Evolutionary conservation across 2,888 invertebrate genomes (phyloP), one percentile per base, ranked within the genome.

Genomic region (Oithona nana): DNA sequence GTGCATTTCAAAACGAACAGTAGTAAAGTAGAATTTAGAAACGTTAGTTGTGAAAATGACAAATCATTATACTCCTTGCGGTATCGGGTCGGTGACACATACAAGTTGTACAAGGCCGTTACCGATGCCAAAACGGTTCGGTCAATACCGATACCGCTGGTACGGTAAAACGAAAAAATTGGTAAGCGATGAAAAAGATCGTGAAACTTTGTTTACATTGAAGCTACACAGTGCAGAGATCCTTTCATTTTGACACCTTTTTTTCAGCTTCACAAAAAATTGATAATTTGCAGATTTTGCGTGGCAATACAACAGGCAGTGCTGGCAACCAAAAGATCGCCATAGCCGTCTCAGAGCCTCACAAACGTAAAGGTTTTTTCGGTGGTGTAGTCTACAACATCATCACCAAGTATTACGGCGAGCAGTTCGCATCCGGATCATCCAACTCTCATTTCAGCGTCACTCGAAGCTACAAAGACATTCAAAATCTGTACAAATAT

Each of bases 331-430:
- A 57, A 24, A 28, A 31, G 8, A 24, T 30, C 2, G 13, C 24
- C 28, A 59, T 59, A 16, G 24, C 59, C 22, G 49, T 59, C 13
- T 28, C 49, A 24, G 59, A 59, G 49, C 59, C 59, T 49, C 20
- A 22, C n/a, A 59, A 62, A 48, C 28, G 62, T 20, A 62, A 62
- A 28, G 62, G 62, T 20, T 24, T 62, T 6, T 54, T 55, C 20
- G 31, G 31, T 1, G 20, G 24, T 13, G 52, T 62, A 28, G 54
- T 31, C 4, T 62, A 54, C 56, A 29, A 29, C 20, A 22, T 62
- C 16, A 24, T 26, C 3, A 54, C 54, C 13, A 54, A 26, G 24
- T 24, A 24, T 54, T 20, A 26, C 20, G 24, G 26, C 26, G 24
- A 54, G 26, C 39, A 16, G 39, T 39, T 16, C 6, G 39, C 8